These are phyloP conservation scores for Cebus imitator DNA, from an alignment of 2,113 vertebrate species.

Conservation along the genomic window DNA sequence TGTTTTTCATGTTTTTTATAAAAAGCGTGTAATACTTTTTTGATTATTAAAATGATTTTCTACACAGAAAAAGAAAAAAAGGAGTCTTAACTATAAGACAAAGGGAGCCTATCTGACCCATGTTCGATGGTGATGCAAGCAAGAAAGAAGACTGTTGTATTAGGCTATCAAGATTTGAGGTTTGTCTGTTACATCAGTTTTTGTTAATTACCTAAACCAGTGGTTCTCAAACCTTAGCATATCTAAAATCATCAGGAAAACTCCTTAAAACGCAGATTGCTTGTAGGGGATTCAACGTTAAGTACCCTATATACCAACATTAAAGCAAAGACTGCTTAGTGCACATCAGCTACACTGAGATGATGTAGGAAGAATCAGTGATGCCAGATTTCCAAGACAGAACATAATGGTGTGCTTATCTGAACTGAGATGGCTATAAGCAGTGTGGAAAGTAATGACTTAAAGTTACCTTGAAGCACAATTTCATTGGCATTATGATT, in stretches of 20 bases:
- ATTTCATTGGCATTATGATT: conserved; percentile 25
- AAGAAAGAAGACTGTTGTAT: not conserved
- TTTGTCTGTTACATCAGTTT: not conserved
- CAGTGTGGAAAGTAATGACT: conserved; percentile 47
- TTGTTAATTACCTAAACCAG: not conserved
- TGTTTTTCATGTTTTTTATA: not conserved
- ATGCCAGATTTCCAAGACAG: not conserved
- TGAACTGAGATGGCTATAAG: not conserved
- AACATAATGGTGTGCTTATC: not conserved
- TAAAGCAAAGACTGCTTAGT: not conserved
- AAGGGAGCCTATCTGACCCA: not conserved
- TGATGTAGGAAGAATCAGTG: not conserved
- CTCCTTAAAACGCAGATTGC: not conserved
- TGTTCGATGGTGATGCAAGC: not conserved
- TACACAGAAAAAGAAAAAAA: not conserved
- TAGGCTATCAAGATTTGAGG: not conserved
- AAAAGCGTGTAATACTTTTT: not conserved
- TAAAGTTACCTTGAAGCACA: conserved; percentile 39
- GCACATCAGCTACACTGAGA: not conserved
- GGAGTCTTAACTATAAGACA: not conserved
- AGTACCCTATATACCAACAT: not conserved
- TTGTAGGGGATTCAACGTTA: not conserved
- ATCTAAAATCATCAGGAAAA: not conserved
- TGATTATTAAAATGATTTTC: not conserved
- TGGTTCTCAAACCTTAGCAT: not conserved